These are phyloP conservation scores for Furcifer pardalis DNA, from an alignment of 2,797 vertebrate genomes.

Conservation along the genomic window DNA sequence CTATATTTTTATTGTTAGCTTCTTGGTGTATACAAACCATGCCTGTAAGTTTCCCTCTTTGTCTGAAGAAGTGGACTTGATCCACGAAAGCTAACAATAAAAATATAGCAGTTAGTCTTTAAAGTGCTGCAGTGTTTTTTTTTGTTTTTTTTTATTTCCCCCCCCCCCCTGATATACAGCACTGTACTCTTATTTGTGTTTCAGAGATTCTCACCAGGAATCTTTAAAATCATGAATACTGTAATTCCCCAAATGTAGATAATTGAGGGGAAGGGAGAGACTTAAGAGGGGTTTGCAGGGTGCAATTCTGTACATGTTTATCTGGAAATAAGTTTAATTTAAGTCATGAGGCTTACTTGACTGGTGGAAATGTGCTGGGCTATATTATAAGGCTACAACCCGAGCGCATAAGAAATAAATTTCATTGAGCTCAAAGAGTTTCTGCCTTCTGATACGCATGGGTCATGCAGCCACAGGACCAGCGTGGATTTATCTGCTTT, in stretches of 20 bases:
- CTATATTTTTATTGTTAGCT: too few relatives aligned
- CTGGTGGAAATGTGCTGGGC: not conserved
- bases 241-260: not conserved
- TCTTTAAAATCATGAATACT: not conserved
- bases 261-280: too few relatives aligned
- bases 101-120: too few relatives aligned
- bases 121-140: too few relatives aligned
- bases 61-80: too few relatives aligned
- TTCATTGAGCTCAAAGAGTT: not conserved
- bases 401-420: not conserved
- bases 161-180: too few relatives aligned
- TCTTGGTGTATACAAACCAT: too few relatives aligned
- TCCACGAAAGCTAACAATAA: too few relatives aligned
- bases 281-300: not conserved
- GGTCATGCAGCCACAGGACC: not conserved
- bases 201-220: not conserved
- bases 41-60: too few relatives aligned
- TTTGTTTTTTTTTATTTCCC: too few relatives aligned
- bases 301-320: not conserved
- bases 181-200: not conserved
- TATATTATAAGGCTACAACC: not conserved
- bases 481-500: not conserved
- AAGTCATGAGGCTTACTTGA: not conserved
- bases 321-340: not conserved
- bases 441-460: not conserved